These are phyloP conservation scores for Agrilus planipennis DNA, from an alignment of 1,140 invertebrate genomes.

Conservation along the genomic window DNA sequence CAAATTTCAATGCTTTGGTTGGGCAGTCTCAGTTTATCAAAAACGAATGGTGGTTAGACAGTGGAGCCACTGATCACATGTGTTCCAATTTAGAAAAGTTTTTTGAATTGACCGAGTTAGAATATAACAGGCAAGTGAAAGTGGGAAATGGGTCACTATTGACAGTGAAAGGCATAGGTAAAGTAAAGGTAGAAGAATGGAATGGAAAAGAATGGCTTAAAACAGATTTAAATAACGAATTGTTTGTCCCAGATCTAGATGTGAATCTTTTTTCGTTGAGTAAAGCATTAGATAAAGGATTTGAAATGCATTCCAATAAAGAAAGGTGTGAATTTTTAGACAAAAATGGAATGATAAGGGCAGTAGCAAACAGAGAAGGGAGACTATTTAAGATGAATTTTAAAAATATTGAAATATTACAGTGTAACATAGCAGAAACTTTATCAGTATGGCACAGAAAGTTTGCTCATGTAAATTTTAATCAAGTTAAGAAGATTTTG, in stretches of 20 bases:
- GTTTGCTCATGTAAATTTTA: slow-evolving; percentile 31
- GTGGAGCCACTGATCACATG: background rate
- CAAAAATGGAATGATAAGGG: slow-evolving; percentile 17
- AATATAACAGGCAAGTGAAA: background rate
- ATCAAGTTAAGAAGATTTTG: slow-evolving; percentile 26
- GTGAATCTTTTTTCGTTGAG: slow-evolving; percentile 31
- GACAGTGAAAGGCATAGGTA: background rate
- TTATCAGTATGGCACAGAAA: slow-evolving; percentile 29
- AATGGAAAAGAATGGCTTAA: slow-evolving; percentile 4
- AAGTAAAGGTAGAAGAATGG: slow-evolving; percentile 4
- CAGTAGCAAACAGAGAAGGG: slow-evolving; percentile 10
- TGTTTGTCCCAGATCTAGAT: slow-evolving; percentile 31
- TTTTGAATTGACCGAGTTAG: background rate
- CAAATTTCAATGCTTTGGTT: too few species aligned
- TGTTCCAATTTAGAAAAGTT: background rate
- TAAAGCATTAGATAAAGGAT: slow-evolving; percentile 21
- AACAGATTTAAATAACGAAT: slow-evolving; percentile 5
- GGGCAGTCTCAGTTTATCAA: background rate
- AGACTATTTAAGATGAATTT: background rate
- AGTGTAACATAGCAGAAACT: background rate
- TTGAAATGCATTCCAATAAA: slow-evolving; percentile 19
- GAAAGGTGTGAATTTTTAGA: slow-evolving; percentile 20
- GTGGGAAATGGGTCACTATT: background rate
- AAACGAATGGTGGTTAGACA: background rate
- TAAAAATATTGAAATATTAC: background rate